Evolutionary conservation across 2,113 vertebrate genomes (phyloP), one percentile per base, ranked within the genome.

Genomic region (Polypterus bichir): DNA sequence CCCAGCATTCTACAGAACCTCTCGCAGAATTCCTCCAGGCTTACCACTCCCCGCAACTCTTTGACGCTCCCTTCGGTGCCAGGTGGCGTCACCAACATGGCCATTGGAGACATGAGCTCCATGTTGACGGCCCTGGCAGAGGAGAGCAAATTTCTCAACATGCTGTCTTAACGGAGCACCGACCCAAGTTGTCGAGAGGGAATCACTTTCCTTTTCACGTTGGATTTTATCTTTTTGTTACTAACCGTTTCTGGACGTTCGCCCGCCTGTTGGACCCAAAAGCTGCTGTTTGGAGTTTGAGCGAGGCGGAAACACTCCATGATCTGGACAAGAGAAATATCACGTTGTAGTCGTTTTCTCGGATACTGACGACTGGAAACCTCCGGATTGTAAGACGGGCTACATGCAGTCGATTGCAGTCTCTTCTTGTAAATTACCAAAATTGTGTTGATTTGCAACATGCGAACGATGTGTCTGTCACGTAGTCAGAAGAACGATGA

Each of bases 91-190:
- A 91, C 92, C 81, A 99, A 99, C 81, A 99, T 99, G 96, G 96
- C 96, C 44, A 98, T 98, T 0, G 96, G 96, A 7, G 94, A 99
- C 70, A 99, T 99, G 96, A 98, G 84, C 83, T 98, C 95, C 58
- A 94, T 99, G 96, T 87, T 99, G 60, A 97, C 92, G 52, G 95
- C 95, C 3, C 78, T 99, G 78, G 95, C 93, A 0, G 95, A 99
- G 74, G 96, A 99, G 78, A 99, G 81, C 83, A 97, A 93, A 81
- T 94, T 98, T 76, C 86, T 98, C 62, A 98, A 95, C 71, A 82
- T 98, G 90, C 97, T 97, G 77, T 92, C 90, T 69, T 97, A 87
- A 92, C 48, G 9, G 9, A 54, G 11, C 3, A 4, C 11, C 11
- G 9, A 10, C 51, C 51, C 51, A 7, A 53, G 10, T 2, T 10